Evolutionary conservation across 1,140 invertebrate species (phyloP).

Genomic region (Drosophila yakuba): DNA sequence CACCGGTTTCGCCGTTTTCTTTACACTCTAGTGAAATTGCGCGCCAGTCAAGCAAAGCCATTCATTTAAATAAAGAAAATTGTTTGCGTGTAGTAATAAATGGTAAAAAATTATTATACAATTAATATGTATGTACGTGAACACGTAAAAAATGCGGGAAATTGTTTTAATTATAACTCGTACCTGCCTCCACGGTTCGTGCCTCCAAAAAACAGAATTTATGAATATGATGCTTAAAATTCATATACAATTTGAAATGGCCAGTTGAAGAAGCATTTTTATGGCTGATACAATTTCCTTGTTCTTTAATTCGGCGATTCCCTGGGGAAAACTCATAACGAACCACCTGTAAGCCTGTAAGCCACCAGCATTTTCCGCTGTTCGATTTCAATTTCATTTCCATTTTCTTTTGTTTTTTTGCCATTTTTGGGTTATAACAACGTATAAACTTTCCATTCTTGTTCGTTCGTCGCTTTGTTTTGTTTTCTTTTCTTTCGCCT

Average conservation of each 20-base stretch:
- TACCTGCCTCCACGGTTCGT: slow-evolving; percentile 58
- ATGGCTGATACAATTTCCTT: neutral
- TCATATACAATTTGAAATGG: slow-evolving; percentile 22
- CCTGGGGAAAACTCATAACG: slow-evolving; percentile 6
- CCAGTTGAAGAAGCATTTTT: slow-evolving; percentile 29
- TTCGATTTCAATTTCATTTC: slow-evolving; percentile 32
- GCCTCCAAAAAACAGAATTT: slow-evolving; percentile 35
- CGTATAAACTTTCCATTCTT: slow-evolving; percentile 65
- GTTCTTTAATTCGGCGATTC: neutral
- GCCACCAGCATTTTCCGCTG: slow-evolving; percentile 2
- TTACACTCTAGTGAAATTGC: slow-evolving; percentile 64
- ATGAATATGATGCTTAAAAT: slow-evolving; percentile 27
- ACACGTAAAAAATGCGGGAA: slow-evolving; percentile 23
- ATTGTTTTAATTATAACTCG: slow-evolving; percentile 25
- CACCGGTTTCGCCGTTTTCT: slow-evolving; percentile 16
- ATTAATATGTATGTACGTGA: slow-evolving; percentile 54
- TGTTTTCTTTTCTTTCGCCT: slow-evolving; percentile 51
- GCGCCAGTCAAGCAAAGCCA: slow-evolving; percentile 67
- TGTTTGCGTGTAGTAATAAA: slow-evolving; percentile 69
- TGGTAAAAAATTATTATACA: slow-evolving; percentile 74
- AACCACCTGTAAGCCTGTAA: slow-evolving; percentile 35
- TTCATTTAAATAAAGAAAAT: slow-evolving; percentile 81
- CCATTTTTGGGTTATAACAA: slow-evolving; percentile 53
- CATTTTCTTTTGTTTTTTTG: slow-evolving; percentile 22
- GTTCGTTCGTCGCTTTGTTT: slow-evolving; percentile 3